A percentile compares a stretch with the other conserved stretches of the same genome.
Conservation (phyloP, 2,113 vertebrate genomes). For the Zapus hudsonius region DNA sequence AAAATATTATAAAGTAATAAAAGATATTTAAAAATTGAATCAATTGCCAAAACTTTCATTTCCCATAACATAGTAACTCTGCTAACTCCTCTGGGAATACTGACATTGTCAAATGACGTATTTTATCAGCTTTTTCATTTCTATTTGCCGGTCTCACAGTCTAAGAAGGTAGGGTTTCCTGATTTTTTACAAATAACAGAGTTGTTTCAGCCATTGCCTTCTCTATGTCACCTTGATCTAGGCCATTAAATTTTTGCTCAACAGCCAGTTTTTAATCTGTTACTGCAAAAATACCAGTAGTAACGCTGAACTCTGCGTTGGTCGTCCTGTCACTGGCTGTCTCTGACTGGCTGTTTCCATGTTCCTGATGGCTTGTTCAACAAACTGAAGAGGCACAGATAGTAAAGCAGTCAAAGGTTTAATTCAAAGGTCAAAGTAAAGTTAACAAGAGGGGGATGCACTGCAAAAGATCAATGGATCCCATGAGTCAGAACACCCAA, state of each 20-base stretch:
- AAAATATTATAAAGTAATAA: not conserved
- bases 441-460: too few relatives aligned
- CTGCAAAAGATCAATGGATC: too few relatives aligned
- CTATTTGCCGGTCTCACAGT: not conserved
- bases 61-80: not conserved
- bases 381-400: too few relatives aligned
- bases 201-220: not conserved
- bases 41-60: not conserved
- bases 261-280: not conserved
- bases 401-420: too few relatives aligned
- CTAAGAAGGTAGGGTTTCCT: not conserved
- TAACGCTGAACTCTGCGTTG: not conserved
- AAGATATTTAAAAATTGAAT: not conserved
- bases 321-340: not conserved
- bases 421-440: too few relatives aligned
- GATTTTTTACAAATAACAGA: constrained; percentile 8
- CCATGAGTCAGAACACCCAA: too few relatives aligned
- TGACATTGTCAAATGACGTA: not conserved
- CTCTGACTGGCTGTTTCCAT: too few relatives aligned
- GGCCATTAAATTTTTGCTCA: not conserved
- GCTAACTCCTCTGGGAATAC: not conserved
- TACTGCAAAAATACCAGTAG: not conserved
- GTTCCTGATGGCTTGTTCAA: too few relatives aligned
- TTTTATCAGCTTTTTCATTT: not conserved
- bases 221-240: not conserved